phyloP scores from a whole-genome alignment of 2,888 invertebrate genomes.

The Chrysomela aeneicollis region DNA sequence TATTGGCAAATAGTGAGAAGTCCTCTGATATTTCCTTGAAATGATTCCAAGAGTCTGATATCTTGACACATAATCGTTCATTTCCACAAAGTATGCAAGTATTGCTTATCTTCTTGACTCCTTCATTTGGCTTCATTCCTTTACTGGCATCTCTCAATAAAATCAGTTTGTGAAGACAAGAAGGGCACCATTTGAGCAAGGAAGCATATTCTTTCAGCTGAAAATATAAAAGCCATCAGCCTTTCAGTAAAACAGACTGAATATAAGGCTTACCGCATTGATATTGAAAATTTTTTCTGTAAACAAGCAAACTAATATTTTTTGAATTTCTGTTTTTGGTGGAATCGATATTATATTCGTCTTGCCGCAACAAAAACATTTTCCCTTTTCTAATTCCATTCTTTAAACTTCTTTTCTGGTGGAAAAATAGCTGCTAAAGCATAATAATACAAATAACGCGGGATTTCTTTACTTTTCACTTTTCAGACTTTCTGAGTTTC shows the following conservation, averaged over 20 bases:
- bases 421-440: no score
- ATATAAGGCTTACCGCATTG: not conserved
- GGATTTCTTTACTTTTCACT: no score
- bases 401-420: no score
- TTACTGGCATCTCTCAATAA: not conserved
- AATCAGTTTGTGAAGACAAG: not conserved
- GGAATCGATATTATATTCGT: not conserved
- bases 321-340: not conserved
- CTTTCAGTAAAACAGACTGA: not conserved
- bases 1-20: not conserved
- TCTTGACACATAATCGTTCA: not conserved
- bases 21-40: constrained; percentile 21
- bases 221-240: not conserved
- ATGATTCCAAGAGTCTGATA: not conserved
- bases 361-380: not conserved
- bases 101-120: not conserved
- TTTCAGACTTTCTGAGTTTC: no score
- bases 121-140: not conserved
- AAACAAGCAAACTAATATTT: not conserved
- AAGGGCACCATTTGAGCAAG: not conserved
- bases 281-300: not conserved
- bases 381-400: not conserved
- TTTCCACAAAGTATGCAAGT: not conserved
- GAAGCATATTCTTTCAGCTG: not conserved
- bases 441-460: no score